Evolutionary conservation across 2,888 invertebrate genomes (phyloP).

Genomic region (Mythimna ferrago): DNA sequence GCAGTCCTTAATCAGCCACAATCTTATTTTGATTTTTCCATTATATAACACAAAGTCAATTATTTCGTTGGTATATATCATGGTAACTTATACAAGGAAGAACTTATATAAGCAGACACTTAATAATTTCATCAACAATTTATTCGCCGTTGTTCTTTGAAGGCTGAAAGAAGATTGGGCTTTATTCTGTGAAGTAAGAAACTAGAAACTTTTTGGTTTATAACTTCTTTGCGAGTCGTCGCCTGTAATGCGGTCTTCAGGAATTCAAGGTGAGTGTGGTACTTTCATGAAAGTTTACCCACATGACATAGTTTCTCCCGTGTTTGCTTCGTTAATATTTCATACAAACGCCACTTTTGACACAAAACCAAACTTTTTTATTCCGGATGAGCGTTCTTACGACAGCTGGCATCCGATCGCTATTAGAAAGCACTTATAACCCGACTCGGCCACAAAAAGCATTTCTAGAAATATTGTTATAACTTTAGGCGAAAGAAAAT

Average conservation of each 20-base stretch:
- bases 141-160: background rate
- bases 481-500: conserved; percentile 12
- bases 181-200: conserved; percentile 27
- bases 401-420: conserved; percentile 21
- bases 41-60: too few relatives aligned
- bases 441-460: conserved; percentile 11
- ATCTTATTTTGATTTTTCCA: too few relatives aligned
- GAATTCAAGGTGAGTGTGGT: conserved; percentile 48
- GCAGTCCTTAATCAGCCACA: too few relatives aligned
- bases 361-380: conserved; percentile 21
- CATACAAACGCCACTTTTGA: conserved; percentile 3
- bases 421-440: conserved; percentile 33
- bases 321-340: conserved; percentile 36
- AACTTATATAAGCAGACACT: too few relatives aligned
- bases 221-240: conserved; percentile 40
- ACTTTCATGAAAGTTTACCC: conserved; percentile 45
- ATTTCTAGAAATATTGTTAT: conserved; percentile 9
- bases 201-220: conserved; percentile 50
- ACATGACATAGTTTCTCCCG: conserved; percentile 31
- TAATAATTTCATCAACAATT: too few relatives aligned
- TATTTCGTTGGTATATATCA: too few relatives aligned
- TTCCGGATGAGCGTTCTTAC: conserved; percentile 12
- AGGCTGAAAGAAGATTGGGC: conserved; percentile 34
- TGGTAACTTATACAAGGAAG: too few relatives aligned
- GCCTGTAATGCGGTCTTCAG: conserved; percentile 27